Evolutionary conservation across 2,888 invertebrate species (phyloP).

Genomic region (Arenicola marina): DNA sequence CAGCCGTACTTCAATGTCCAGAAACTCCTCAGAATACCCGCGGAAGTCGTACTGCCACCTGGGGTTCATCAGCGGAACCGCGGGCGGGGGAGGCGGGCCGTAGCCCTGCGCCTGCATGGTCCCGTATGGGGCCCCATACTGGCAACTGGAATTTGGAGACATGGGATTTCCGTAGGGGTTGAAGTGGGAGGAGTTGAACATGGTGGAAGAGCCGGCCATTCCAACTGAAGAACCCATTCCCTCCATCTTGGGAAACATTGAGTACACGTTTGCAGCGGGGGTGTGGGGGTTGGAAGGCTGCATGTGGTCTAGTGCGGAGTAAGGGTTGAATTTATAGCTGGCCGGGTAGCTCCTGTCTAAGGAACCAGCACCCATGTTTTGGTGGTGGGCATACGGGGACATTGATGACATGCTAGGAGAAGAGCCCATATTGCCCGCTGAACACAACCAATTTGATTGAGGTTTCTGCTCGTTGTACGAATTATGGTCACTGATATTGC

Average conservation of each 20-base stretch:
- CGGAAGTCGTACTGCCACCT: slow-evolving; percentile 7
- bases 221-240: not conserved
- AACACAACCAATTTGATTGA: slow-evolving; percentile 3
- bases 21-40: slow-evolving; percentile 2
- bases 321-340: not conserved
- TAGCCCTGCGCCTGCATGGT: not conserved
- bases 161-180: slow-evolving; percentile 1
- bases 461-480: slow-evolving; percentile 1
- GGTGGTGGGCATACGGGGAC: not conserved
- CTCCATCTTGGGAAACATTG: slow-evolving; percentile 3
- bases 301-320: slow-evolving; percentile 5
- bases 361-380: not conserved
- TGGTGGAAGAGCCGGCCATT: not conserved
- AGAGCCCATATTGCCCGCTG: not conserved
- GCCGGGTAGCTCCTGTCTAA: not conserved
- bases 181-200: not conserved
- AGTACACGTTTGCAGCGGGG: not conserved
- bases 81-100: not conserved
- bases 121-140: not conserved
- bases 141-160: slow-evolving; percentile 1
- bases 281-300: not conserved
- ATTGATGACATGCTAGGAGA: not conserved
- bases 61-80: slow-evolving; percentile 5
- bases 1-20: slow-evolving; percentile 2
- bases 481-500: not conserved